Percentiles rank a stretch among this genome's conserved stretches.
phyloP scores from a whole-genome alignment of 2,797 vertebrate genomes.

The Vultur gryphus region DNA sequence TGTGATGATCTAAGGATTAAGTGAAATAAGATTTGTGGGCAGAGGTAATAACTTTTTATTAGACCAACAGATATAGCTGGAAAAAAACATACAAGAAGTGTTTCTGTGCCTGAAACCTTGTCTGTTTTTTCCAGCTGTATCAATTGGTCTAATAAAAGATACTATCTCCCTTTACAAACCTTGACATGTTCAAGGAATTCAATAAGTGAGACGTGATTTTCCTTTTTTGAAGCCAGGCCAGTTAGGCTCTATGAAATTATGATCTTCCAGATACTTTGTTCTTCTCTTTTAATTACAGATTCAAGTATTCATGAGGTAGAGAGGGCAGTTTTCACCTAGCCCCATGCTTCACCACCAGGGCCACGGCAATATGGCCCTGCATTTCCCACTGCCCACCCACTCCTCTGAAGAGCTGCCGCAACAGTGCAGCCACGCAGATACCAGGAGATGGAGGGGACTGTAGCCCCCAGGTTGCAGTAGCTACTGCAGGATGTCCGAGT shows the following conservation, averaged over 20 bases:
- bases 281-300: background rate
- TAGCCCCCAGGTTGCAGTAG: background rate
- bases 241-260: background rate
- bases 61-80: conserved; percentile 10
- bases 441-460: background rate
- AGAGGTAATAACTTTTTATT: conserved; percentile 41
- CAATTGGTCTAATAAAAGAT: conserved; percentile 45
- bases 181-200: conserved; percentile 43
- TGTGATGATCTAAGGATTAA: background rate
- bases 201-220: conserved; percentile 23
- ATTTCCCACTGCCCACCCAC: background rate
- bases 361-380: background rate
- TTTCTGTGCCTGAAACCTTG: conserved; percentile 30
- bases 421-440: background rate
- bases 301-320: background rate
- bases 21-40: conserved; percentile 14
- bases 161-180: conserved; percentile 39
- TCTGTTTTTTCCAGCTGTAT: conserved; percentile 38
- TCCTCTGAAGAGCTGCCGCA: background rate
- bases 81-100: conserved; percentile 5
- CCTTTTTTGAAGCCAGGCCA: conserved; percentile 20
- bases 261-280: background rate
- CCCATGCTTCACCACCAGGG: background rate
- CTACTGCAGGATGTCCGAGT: background rate
- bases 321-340: background rate